Conservation (phyloP, 2,797 vertebrate species). For the Paguma larvata region DNA sequence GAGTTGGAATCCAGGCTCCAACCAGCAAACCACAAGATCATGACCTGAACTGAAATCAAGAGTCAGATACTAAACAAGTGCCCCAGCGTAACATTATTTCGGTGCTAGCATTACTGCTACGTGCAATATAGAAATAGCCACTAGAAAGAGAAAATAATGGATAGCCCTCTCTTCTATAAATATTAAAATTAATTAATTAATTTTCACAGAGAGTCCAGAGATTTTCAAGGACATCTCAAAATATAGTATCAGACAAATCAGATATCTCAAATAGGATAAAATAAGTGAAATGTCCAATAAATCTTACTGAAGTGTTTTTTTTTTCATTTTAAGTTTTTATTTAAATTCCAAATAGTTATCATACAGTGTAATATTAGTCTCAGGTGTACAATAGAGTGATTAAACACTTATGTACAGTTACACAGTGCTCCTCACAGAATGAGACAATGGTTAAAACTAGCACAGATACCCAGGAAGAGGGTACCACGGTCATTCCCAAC, state of each 20-base stretch:
- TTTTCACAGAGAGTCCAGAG: not conserved
- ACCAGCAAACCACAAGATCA: no score
- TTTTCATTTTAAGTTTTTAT: not conserved
- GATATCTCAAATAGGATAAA: no score
- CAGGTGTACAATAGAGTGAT: no score
- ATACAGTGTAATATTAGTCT: not conserved
- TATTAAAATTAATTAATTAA: not conserved
- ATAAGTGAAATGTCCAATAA: no score
- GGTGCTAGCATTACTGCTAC: not conserved
- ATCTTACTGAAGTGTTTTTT: not conserved
- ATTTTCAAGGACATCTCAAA: no score
- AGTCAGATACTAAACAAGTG: no score
- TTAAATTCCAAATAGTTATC: not conserved
- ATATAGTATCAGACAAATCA: no score
- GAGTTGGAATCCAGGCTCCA: no score
- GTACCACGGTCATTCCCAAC: not conserved
- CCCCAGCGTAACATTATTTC: not conserved
- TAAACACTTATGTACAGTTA: not conserved
- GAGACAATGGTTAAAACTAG: slow-evolving; percentile 76
- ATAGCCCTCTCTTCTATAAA: not conserved
- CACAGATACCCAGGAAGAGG: slow-evolving; percentile 68
- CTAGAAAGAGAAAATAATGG: not conserved
- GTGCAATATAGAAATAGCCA: not conserved
- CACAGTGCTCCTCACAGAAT: not conserved
- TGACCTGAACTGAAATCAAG: no score